Conservation (phyloP, 2,888 invertebrate genomes). For the Aphrophora alni region DNA sequence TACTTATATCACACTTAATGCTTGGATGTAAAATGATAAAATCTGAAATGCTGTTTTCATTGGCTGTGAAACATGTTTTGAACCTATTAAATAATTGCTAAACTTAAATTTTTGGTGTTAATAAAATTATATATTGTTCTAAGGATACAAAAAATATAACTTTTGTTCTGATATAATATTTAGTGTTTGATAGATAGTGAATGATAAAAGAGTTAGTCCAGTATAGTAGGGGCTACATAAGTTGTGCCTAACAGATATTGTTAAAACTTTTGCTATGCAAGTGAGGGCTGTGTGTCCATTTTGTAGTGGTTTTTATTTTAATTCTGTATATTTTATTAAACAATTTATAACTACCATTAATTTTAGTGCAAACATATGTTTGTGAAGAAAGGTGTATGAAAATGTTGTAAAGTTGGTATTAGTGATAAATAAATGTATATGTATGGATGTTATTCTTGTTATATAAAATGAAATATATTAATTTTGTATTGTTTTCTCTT, state of each 20-base stretch:
- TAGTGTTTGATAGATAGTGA: background rate
- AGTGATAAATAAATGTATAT: background rate
- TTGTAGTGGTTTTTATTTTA: background rate
- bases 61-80: conserved; percentile 3
- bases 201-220: background rate
- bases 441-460: background rate
- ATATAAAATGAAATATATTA: background rate
- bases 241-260: background rate
- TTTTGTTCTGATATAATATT: too few relatives aligned
- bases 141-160: too few relatives aligned
- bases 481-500: background rate
- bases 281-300: background rate
- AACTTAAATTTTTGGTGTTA: background rate
- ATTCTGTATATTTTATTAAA: background rate
- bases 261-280: background rate
- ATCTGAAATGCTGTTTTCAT: background rate
- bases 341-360: background rate
- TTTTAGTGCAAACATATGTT: background rate
- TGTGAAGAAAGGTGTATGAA: background rate
- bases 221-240: background rate
- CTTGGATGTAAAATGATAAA: background rate
- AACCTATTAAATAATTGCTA: background rate
- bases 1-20: background rate
- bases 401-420: background rate
- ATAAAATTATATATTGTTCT: too few relatives aligned